Conservation (phyloP, 2,797 vertebrate species). For the Sebastes steindachneri region DNA sequence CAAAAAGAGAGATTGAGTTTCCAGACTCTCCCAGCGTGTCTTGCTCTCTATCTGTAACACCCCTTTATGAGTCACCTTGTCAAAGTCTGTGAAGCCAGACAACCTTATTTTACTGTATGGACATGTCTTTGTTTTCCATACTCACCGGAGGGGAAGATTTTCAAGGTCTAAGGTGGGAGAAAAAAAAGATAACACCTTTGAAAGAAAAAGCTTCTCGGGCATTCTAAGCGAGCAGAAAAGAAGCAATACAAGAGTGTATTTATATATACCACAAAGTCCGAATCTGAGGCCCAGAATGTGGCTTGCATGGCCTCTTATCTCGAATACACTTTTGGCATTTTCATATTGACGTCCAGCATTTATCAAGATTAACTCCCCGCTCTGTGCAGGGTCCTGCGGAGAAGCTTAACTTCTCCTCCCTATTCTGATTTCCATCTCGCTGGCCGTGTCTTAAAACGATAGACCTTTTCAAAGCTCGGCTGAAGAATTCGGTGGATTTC, state of each 20-base stretch:
- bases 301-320: conserved; percentile 42
- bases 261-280: conserved; percentile 15
- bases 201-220: conserved; percentile 17
- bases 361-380: conserved; percentile 62
- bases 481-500: conserved; percentile 24
- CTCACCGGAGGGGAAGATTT: conserved; percentile 48
- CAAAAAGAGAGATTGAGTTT: conserved; percentile 69
- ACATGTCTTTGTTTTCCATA: conserved; percentile 59
- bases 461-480: conserved; percentile 39
- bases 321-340: conserved; percentile 61
- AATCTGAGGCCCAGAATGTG: conserved; percentile 1
- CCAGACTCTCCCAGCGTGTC: conserved; percentile 68
- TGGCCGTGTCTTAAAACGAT: conserved; percentile 6
- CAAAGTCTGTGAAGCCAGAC: conserved; percentile 65
- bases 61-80: conserved; percentile 77
- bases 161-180: conserved; percentile 40
- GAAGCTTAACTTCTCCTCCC: conserved; percentile 48
- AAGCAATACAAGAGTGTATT: conserved; percentile 5
- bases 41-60: conserved; percentile 62
- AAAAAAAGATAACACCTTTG: conserved; percentile 17
- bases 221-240: conserved; percentile 10
- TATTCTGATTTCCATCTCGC: conserved; percentile 39
- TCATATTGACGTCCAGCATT: conserved; percentile 58
- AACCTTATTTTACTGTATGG: conserved; percentile 62
- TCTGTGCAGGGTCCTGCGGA: conserved; percentile 39